Base-by-base conservation (phyloP, 2,797 vertebrate genomes). In the Danionella dracula region DNA sequence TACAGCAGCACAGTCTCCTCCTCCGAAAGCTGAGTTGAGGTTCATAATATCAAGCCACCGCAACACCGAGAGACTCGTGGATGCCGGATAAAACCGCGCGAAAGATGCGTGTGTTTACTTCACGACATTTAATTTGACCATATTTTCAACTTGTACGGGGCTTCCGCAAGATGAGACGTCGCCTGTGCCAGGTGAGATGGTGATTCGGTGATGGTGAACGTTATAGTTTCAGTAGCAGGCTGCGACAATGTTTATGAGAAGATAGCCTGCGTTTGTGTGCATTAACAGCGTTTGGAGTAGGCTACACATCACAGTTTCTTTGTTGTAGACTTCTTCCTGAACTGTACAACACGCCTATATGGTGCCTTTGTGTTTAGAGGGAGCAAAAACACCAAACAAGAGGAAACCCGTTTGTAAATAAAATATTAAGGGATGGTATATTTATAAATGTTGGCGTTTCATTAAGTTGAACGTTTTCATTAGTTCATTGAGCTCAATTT, bases 91-190 rank as follows among this genome's bases (percentile, higher is more conserved):
- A 31, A 8, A 20, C 8, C 3, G 11, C 16, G 19, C 5, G 48
- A 40, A 56, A 66, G 42, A 53, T 66, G 34, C 2, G 40, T 38
- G 46, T 55, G 1, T 54, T 37, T 45, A 16, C 32, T 57, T n/a
- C n/a, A n/a, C n/a, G n/a, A n/a, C n/a, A n/a, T n/a, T n/a, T n/a
- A n/a, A n/a, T n/a, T 6, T 27, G 8, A 19, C 7, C 4, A 15
- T 8, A 31, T 19, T 29, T n/a, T 9, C 0, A 8, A 7, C 12
- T 32, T 11, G 12, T n/a, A 5, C 8, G 11, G 8, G 2, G 4
- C 4, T 12, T 8, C 9, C 7, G 11, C 27, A 17, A 11, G 19
- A 10, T 37, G 11, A 4, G 4, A 45, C 44, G 4, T 45, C 23
- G 49, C 9, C 19, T 21, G 7, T 19, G 12, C 5, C 2, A 8